Evolutionary conservation across 2,888 invertebrate species (phyloP).

Genomic region (Acrobasis consociella): DNA sequence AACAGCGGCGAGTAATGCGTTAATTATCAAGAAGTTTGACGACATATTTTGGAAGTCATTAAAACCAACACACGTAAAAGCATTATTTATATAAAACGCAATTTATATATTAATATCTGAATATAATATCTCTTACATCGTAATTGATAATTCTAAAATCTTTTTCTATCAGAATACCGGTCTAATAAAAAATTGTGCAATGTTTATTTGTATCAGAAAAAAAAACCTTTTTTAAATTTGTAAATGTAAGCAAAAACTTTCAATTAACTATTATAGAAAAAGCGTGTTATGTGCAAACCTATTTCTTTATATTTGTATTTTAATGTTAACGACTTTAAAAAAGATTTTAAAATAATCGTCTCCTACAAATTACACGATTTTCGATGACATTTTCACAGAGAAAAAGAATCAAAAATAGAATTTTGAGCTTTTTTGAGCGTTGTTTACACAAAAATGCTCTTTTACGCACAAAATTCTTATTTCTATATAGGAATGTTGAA

Average conservation of each 20-base stretch:
- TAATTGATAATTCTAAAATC: conserved; percentile 7
- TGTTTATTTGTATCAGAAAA: neutral
- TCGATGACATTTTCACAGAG: conserved; percentile 5
- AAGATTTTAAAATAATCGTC: neutral
- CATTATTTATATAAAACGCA: conserved; percentile 24
- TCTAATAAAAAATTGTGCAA: neutral
- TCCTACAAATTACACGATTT: neutral
- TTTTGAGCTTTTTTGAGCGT: conserved; percentile 32
- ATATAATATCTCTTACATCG: conserved; percentile 32
- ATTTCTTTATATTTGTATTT: neutral
- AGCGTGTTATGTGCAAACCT: neutral
- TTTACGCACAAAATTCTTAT: conserved; percentile 7
- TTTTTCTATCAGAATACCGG: neutral
- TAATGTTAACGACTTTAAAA: neutral
- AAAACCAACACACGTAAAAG: conserved; percentile 31
- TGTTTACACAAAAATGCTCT: conserved; percentile 30
- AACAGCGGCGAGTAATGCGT: neutral
- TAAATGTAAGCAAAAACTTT: too few relatives aligned
- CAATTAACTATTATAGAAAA: neutral
- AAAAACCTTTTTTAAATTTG: too few relatives aligned
- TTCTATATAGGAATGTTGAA: neutral
- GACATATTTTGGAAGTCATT: neutral
- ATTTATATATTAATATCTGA: conserved; percentile 32
- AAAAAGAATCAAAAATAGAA: conserved; percentile 1
- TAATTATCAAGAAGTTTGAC: conserved; percentile 8